These are phyloP conservation scores for Brevimyrus niger DNA, from an alignment of 2,113 vertebrate genomes.

Conservation along the genomic window DNA sequence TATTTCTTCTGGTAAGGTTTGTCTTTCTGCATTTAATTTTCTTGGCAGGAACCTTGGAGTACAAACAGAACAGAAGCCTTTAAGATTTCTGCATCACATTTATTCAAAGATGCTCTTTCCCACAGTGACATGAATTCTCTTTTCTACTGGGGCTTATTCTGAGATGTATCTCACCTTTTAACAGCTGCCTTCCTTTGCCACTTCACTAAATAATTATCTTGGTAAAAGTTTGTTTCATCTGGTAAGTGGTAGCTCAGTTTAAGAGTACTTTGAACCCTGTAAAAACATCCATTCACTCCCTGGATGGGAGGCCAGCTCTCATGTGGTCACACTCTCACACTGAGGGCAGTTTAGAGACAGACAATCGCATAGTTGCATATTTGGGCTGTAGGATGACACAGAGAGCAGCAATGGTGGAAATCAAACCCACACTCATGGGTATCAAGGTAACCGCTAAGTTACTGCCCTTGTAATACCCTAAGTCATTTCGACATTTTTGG, in stretches of 20 bases:
- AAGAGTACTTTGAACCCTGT: not conserved
- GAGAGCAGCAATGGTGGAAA: not conserved
- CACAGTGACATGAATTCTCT: not conserved
- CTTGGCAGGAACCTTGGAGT: slow-evolving; percentile 59
- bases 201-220: not conserved
- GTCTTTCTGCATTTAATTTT: slow-evolving; percentile 45
- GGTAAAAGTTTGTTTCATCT: not conserved
- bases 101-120: not conserved
- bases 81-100: not conserved
- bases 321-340: not conserved
- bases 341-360: not conserved
- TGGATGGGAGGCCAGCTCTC: not conserved
- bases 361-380: not conserved
- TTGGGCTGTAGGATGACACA: not conserved
- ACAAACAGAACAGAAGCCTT: slow-evolving; percentile 3
- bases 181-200: not conserved
- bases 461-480: not conserved
- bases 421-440: not conserved
- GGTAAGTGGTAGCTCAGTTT: not conserved
- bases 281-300: not conserved
- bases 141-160: not conserved
- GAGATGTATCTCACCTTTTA: not conserved
- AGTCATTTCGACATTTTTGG: not conserved
- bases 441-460: not conserved
- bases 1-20: not conserved